These are phyloP conservation scores for Mormyrops boulengeri DNA, from an alignment of 2,797 vertebrate genomes.

Conservation along the genomic window DNA sequence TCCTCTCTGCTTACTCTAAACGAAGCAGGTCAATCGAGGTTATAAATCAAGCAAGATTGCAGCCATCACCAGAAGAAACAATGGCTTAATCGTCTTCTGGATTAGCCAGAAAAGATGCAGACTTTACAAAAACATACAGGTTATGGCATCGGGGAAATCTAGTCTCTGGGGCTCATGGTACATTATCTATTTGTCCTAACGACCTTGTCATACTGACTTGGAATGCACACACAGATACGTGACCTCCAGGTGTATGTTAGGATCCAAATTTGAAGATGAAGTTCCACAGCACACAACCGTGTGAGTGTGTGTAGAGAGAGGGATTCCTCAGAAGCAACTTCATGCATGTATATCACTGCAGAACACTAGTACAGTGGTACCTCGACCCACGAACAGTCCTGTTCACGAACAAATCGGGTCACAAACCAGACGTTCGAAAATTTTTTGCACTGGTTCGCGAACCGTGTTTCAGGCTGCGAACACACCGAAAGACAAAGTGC, in stretches of 20 bases:
- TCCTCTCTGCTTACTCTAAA: neutral
- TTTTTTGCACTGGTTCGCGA: too few relatives aligned
- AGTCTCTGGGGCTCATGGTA: neutral
- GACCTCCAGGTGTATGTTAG: neutral
- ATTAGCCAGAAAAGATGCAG: neutral
- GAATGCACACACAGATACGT: neutral
- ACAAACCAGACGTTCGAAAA: too few relatives aligned
- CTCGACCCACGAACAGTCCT: too few relatives aligned
- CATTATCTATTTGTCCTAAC: neutral
- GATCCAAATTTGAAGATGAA: neutral
- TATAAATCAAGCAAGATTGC: neutral
- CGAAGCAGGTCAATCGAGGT: neutral
- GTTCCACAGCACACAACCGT: neutral
- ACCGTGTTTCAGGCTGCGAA: too few relatives aligned
- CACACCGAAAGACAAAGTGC: too few relatives aligned
- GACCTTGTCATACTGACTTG: neutral
- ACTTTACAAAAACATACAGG: neutral
- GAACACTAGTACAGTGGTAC: neutral
- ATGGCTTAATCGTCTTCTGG: neutral
- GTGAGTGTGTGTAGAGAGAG: neutral
- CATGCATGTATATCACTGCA: neutral
- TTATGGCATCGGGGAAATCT: neutral
- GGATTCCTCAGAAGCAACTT: neutral
- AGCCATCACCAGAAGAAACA: neutral
- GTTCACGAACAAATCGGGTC: too few relatives aligned